Percentiles rank a stretch among this genome's conserved stretches.
Evolutionary conservation across 2,888 invertebrate species (phyloP).

Genomic region (Chymomyza amoena): DNA sequence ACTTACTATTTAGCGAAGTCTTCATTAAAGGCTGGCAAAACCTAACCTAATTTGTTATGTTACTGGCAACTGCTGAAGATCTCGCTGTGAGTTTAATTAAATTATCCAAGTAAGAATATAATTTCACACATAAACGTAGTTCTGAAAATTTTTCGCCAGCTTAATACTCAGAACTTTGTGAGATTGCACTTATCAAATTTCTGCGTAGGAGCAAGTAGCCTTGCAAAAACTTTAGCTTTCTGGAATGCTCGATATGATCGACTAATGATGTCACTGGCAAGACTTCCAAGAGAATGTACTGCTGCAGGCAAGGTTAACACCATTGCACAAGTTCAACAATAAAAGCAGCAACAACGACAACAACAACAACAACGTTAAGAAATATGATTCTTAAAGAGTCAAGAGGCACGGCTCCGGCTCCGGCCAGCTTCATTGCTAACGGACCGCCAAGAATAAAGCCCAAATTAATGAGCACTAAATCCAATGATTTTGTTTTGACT

Average conservation of each 20-base stretch:
- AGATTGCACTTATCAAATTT: too few species aligned
- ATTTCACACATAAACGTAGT: too few species aligned
- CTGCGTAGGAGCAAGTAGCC: neutral
- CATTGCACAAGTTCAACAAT: neutral
- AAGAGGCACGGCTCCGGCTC: neutral
- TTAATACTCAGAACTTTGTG: too few species aligned
- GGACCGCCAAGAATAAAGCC: neutral
- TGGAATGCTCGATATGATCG: neutral
- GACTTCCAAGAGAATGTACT: neutral
- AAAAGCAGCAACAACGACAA: neutral
- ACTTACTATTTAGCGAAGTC: too few species aligned
- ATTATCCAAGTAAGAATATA: too few species aligned
- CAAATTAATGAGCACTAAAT: neutral
- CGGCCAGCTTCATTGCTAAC: neutral
- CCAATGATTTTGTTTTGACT: neutral
- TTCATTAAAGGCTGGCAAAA: too few species aligned
- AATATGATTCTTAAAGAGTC: neutral
- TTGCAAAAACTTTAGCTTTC: neutral
- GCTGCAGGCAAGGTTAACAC: neutral
- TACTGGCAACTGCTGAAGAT: too few species aligned
- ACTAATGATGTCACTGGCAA: neutral
- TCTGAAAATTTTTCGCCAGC: too few species aligned
- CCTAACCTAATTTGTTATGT: too few species aligned
- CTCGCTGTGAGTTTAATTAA: too few species aligned
- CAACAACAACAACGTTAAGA: neutral